Evolutionary conservation across 2,797 vertebrate genomes (phyloP), one percentile per base, ranked within the genome.

Genomic region (Urosaurus nigricauda): DNA sequence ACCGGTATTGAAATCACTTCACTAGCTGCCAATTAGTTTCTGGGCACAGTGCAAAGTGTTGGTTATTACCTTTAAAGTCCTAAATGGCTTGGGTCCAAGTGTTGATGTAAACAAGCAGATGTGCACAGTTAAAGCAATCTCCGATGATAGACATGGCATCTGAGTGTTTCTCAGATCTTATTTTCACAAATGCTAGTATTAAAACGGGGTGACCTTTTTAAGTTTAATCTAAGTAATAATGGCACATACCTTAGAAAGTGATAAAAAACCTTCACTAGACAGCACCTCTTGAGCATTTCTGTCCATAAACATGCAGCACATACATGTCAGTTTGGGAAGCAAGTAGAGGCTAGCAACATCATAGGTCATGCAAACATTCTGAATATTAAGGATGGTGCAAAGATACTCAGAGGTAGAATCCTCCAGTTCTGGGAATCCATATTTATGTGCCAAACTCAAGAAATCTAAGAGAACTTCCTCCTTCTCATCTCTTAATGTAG

Each of bases 401-500:
- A 99, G 98, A 95, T 99, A 99, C 89, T 99, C 98, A 0, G 98
- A 99, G 0, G 98, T 99, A 74, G 99, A 99, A 95, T 98, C 98
- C 89, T 99, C 99, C 92, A 99, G 96, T 73, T 99, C 98, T 92
- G 99, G 98, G 91, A 99, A 98, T 84, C 98, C 99, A 0, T 99
- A 99, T 93, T 99, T 98, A 95, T 99, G 98, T 70, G 99, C 98
- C 90, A 99, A 95, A 89, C 99, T 99, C 91, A 99, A 94, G 92
- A 99, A 99, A 95, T 99, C 99, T 87, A 99, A 96, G 87, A 99
- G 96, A 87, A 99, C 98, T 95, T 99, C 99, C 83, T 99, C 99
- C 47, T 98, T 98, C 91, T 98, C 98, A 6, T 98, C 98, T 86
- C 98, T 98, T 91, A 99, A 97, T 0, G 98, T 99, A 79, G 98